Base-by-base conservation (phyloP, 2,888 invertebrate genomes). In the Eupithecia tripunctaria region DNA sequence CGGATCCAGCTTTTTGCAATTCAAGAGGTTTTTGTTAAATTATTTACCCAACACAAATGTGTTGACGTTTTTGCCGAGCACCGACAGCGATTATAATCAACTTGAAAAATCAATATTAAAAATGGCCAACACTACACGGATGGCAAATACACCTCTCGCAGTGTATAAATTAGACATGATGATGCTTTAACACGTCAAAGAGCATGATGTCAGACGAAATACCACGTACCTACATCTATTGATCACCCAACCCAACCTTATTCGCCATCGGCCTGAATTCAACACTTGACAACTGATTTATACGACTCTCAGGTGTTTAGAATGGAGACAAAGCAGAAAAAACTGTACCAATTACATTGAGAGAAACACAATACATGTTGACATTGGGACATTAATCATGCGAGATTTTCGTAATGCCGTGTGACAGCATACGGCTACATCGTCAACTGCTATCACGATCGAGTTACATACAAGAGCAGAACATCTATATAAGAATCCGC, bases 251-350 rank as follows among this genome's bases (percentile, higher is more conserved):
- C 62, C 62, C 86, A 88, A 56, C 1, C 14, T 89, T 89, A 88
- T 89, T 85, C 83, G 84, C 82, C 83, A 84, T 85, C 87, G 85
- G 84, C 86, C 89, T 84, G 87, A 85, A 89, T 89, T 87, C 85
- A 85, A 85, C 85, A 85, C 86, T 85, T 91, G 93, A 93, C 92
- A 93, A 87, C 90, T 92, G 93, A 93, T 93, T 93, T 91, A 94
- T 93, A 84, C 82, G 79, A 78, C 82, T 82, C 89, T 89, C 91
- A 91, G 91, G 91, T 92, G 92, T 91, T 91, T 92, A 89, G 86
- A 89, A 79, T 82, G 81, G 82, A 86, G 86, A 88, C 88, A 85
- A 81, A 82, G 83, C 82, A 87, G 87, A 88, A 88, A 88, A 89
- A 89, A 88, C 81, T 86, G 82, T 86, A 86, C 83, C 91, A 90